A percentile compares a stretch with the other conserved stretches of the same genome.
phyloP scores from a whole-genome alignment of 1,140 invertebrate genomes.

The Heliconius congener region DNA sequence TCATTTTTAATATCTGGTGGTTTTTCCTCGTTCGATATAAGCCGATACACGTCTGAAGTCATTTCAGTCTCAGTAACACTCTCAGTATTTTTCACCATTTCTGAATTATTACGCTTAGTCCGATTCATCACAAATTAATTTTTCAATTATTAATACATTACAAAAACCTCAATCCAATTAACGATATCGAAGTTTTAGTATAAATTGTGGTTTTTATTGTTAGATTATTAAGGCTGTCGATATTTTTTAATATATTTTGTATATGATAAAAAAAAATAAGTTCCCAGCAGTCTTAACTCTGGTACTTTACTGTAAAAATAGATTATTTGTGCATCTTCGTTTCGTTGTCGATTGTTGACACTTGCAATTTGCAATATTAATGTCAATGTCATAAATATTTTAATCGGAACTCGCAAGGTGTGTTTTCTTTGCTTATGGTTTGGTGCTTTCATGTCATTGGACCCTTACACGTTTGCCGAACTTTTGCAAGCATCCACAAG shows the following conservation, averaged over 20 bases:
- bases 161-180: conserved; percentile 35
- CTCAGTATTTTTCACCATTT: conserved; percentile 54
- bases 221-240: not conserved
- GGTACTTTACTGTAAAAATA: conserved; percentile 11
- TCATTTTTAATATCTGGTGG: conserved; percentile 67
- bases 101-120: conserved; percentile 65
- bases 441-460: no score
- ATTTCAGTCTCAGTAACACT: conserved; percentile 51
- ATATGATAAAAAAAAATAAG: not conserved
- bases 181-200: not conserved
- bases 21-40: conserved; percentile 64
- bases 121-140: conserved; percentile 66
- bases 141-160: conserved; percentile 49
- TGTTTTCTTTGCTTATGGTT: no score
- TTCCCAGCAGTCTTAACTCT: not conserved
- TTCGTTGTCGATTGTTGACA: conserved; percentile 6
- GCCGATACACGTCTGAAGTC: conserved; percentile 52
- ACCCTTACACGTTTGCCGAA: no score
- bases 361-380: conserved; percentile 9
- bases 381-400: not conserved
- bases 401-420: no score
- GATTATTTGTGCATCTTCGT: conserved; percentile 13
- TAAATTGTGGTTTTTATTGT: not conserved
- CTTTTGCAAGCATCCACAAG: no score
- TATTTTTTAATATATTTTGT: not conserved